A percentile compares a stretch with the other conserved stretches of the same genome.
Conservation (phyloP, 2,797 vertebrate genomes). For the Centropyge bicolor region DNA sequence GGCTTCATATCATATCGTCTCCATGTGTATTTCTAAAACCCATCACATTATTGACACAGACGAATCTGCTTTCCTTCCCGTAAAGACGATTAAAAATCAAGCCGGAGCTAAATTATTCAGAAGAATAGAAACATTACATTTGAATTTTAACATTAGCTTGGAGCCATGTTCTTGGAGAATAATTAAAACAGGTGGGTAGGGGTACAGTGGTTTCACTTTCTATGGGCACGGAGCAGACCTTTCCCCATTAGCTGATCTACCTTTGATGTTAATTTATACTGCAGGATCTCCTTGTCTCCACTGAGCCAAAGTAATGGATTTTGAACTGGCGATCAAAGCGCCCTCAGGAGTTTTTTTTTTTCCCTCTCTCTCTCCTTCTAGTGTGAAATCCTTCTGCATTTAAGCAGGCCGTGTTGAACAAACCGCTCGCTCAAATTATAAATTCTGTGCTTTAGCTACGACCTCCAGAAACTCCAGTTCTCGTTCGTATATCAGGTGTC, state of each 20-base stretch:
- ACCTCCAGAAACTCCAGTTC: constrained; percentile 32
- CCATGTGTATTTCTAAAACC: background rate
- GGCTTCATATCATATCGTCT: background rate
- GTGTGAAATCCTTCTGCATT: constrained; percentile 61
- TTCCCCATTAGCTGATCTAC: constrained; percentile 62
- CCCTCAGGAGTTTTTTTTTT: constrained; percentile 37
- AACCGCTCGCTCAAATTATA: constrained; percentile 53
- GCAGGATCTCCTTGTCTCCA: constrained; percentile 72
- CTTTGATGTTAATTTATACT: constrained; percentile 80
- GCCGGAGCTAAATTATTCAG: constrained; percentile 30
- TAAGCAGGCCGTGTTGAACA: constrained; percentile 65
- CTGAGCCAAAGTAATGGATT: constrained; percentile 74
- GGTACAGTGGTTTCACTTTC: constrained; percentile 46
- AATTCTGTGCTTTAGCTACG: constrained; percentile 31
- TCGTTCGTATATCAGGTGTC: constrained; percentile 12
- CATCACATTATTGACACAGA: constrained; percentile 4
- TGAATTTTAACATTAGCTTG: constrained; percentile 45
- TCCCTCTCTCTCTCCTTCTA: constrained; percentile 41
- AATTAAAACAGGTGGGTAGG: constrained; percentile 51
- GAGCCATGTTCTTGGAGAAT: constrained; percentile 41
- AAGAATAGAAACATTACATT: constrained; percentile 34
- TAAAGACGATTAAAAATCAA: constrained; percentile 27
- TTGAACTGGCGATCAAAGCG: constrained; percentile 75
- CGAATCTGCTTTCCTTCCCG: background rate
- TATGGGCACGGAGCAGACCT: constrained; percentile 36